Evolutionary conservation across 2,888 invertebrate species (phyloP), one percentile per base, ranked within the genome.

Genomic region (Campoletis raptor): DNA sequence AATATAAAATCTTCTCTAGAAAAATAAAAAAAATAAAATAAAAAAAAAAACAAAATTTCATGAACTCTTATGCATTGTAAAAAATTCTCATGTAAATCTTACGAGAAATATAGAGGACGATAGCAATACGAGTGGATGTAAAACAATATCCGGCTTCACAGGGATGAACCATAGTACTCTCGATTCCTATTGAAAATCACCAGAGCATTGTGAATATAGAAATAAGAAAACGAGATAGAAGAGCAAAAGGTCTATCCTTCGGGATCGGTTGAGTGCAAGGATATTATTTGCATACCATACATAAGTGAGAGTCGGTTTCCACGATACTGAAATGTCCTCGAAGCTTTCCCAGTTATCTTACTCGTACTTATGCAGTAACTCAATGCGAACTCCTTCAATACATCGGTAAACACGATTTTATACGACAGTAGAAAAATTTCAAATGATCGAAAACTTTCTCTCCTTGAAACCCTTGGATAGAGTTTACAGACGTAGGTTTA

Each of bases 261-360:
- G 69, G 42, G 73, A 78, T 85, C 78, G 52, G 74, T 30, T 74
- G 81, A 85, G 85, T 88, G 86, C 81, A 74, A 83, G 79, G 76
- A 87, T 87, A 88, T 88, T 83, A 88, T 88, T 88, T 85, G 76
- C 87, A 87, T 88, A 85, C 76, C 48, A 30, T 30, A 83, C 52
- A 80, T 48, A 64, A 12, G 72, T 57, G 78, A 73, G 57, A 81
- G 81, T 84, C 72, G 77, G 61, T 69, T 79, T 64, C 66, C 61
- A 61, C 54, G 52, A 57, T 73, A 52, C 69, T 61, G 48, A 40
- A 40, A 52, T 45, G 18, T 54, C 30, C 45, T 30, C 24, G 42
- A 45, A 42, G n/a, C 69, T 80, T 54, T 42, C 70, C 40, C 42
- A 70, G 37, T 37, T 77, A 66, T 54, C 18, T 73, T 36, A 54